Conservation (phyloP, 2,113 vertebrate genomes). For the Alces alces region DNA sequence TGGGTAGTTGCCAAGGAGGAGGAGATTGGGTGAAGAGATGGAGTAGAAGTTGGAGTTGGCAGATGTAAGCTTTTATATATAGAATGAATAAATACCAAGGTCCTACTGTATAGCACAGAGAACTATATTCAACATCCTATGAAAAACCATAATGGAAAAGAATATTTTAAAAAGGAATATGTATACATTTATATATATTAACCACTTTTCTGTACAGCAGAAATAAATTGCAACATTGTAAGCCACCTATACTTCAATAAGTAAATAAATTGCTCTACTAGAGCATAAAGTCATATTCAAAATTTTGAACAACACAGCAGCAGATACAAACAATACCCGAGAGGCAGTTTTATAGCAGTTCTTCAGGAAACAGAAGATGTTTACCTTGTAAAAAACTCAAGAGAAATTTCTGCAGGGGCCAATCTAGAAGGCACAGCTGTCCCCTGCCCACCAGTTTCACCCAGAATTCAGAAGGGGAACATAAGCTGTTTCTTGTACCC, state of each 20-base stretch:
- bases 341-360: not conserved
- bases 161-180: not conserved
- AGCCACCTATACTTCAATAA: not conserved
- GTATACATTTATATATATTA: not conserved
- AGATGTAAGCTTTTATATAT: not conserved
- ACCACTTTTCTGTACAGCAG: not conserved
- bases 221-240: not conserved
- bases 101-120: not conserved
- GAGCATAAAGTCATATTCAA: not conserved
- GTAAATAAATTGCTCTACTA: not conserved
- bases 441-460: not conserved
- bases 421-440: not conserved
- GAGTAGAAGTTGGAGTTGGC: not conserved
- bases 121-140: not conserved
- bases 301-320: not conserved
- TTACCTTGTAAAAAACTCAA: not conserved
- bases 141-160: not conserved
- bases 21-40: not conserved
- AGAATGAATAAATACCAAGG: not conserved
- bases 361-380: not conserved
- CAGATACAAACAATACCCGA: not conserved
- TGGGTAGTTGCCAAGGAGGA: not conserved
- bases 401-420: not conserved
- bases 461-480: not conserved
- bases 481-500: not conserved